A percentile compares a stretch with the other conserved stretches of the same genome.
phyloP scores from a whole-genome alignment of 2,797 vertebrate genomes.

The Diceros bicornis region DNA sequence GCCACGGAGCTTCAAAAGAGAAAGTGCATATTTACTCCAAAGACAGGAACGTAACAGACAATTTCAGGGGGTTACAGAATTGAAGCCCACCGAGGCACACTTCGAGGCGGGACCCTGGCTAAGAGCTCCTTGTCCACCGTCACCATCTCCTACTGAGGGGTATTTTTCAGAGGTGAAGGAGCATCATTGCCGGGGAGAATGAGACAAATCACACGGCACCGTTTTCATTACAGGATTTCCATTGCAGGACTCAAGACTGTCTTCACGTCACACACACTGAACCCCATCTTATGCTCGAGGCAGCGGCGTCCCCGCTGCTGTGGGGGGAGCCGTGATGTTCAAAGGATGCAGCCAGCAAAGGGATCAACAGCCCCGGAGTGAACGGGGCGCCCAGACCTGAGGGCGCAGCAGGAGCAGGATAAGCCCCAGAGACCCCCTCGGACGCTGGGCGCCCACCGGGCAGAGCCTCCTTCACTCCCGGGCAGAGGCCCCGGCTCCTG shows the following conservation, averaged over 20 bases:
- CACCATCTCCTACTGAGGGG: too few relatives aligned
- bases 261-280: background rate
- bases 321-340: background rate
- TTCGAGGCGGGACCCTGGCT: background rate
- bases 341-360: background rate
- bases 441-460: accelerated
- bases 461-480: background rate
- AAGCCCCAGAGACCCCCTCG: background rate
- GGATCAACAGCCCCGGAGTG: background rate
- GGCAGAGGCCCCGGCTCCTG: background rate
- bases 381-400: background rate
- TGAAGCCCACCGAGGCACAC: background rate
- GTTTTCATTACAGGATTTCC: background rate
- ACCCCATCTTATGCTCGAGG: background rate
- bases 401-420: background rate
- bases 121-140: background rate
- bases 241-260: background rate
- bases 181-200: background rate
- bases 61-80: background rate
- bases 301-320: background rate
- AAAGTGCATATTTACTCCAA: background rate
- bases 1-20: background rate
- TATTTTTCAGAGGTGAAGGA: background rate
- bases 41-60: background rate
- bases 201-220: background rate